phyloP scores from a whole-genome alignment of 1,140 invertebrate genomes.

The Bombus balteatus region DNA sequence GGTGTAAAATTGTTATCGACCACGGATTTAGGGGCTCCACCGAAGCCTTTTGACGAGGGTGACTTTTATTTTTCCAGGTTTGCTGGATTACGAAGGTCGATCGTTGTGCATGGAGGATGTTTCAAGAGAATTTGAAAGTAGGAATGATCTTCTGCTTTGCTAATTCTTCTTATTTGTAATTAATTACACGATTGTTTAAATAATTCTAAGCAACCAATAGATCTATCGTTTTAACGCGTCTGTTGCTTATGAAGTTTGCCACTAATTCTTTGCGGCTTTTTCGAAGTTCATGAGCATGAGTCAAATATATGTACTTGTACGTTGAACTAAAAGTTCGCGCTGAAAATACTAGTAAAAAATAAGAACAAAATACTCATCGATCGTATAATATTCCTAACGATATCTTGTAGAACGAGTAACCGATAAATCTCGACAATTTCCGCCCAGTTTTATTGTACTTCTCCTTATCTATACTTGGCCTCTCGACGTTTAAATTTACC shows the following conservation, averaged over 20 bases:
- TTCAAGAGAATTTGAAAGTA: neutral
- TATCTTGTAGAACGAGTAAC: neutral
- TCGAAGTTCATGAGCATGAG: no score
- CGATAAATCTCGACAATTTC: neutral
- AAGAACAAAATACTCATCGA: no score
- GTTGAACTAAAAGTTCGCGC: no score
- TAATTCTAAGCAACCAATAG: no score
- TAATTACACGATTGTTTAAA: no score
- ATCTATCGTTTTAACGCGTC: no score
- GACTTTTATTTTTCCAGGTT: neutral
- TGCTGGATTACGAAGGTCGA: neutral
- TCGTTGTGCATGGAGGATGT: no score
- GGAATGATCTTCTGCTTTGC: neutral
- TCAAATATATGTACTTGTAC: no score
- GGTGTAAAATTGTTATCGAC: conserved; percentile 65
- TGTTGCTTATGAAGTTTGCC: no score
- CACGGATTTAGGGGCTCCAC: neutral
- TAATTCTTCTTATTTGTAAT: neutral
- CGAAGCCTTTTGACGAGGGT: neutral
- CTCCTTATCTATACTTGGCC: neutral
- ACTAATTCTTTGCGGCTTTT: no score
- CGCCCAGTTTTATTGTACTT: neutral
- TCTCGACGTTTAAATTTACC: neutral
- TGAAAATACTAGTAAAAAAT: no score
- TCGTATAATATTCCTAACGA: no score